Conservation (phyloP, 2,113 vertebrate genomes). For the Cathartes aura region DNA sequence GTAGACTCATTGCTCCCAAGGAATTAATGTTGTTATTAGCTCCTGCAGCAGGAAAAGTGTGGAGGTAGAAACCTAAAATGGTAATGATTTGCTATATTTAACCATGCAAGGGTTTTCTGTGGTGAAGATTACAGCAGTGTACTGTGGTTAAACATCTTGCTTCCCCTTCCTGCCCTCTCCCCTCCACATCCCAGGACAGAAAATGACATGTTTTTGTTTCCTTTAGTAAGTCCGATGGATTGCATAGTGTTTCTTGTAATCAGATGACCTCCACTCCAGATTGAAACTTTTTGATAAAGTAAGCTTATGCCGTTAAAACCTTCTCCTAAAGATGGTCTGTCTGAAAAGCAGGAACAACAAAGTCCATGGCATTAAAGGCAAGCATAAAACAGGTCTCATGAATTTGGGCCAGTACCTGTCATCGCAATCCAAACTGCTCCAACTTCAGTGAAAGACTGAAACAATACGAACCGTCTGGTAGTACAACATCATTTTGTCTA, state of each 20-base stretch:
- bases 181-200: not conserved
- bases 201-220: not conserved
- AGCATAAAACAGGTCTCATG: not conserved
- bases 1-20: not conserved
- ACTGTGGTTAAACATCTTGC: not conserved
- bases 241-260: not conserved
- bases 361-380: not conserved
- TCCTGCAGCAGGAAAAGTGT: not conserved
- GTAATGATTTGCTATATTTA: not conserved
- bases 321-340: not conserved
- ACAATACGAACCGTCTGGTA: not conserved
- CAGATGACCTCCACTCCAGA: not conserved
- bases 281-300: not conserved
- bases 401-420: not conserved
- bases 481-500: not conserved
- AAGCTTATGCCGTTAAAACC: not conserved
- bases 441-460: not conserved
- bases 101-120: not conserved
- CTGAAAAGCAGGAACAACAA: not conserved
- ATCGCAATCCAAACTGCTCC: rapidly evolving
- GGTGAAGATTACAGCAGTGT: not conserved
- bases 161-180: not conserved
- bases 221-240: not conserved
- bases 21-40: not conserved
- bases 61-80: not conserved